A percentile compares a stretch with the other conserved stretches of the same genome.
Evolutionary conservation across 2,888 invertebrate species (phyloP).

Genomic region (Melipona beecheii): DNA sequence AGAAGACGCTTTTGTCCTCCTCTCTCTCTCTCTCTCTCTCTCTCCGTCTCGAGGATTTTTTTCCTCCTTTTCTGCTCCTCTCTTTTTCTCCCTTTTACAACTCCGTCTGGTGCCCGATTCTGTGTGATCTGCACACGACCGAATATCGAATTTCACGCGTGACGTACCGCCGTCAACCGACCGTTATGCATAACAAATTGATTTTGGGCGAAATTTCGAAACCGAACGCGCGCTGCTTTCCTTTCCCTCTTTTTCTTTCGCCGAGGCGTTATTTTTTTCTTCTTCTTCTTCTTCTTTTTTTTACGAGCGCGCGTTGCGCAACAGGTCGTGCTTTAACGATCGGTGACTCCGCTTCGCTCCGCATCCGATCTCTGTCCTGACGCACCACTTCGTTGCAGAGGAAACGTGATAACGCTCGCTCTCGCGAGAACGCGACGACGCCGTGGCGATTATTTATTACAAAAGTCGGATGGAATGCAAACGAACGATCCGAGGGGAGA

Average conservation of each 20-base stretch:
- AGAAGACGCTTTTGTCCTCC: constrained; percentile 34
- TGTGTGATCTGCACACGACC: constrained; percentile 9
- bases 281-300: too few species aligned
- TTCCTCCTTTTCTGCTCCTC: not conserved
- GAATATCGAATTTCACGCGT: constrained; percentile 55
- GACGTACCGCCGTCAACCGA: constrained; percentile 41
- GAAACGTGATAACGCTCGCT: too few species aligned
- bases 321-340: constrained; percentile 5
- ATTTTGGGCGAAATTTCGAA: constrained; percentile 47
- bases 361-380: not conserved
- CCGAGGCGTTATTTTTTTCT: constrained; percentile 1
- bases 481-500: too few species aligned
- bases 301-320: not conserved
- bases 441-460: not conserved
- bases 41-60: not conserved
- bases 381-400: too few species aligned
- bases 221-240: not conserved
- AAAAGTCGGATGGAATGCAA: not conserved
- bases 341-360: not conserved
- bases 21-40: not conserved
- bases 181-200: constrained; percentile 47
- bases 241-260: not conserved
- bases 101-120: constrained; percentile 11
- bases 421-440: not conserved
- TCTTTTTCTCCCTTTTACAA: not conserved